Conservation (phyloP, 2,113 vertebrate species). For the Aldabrachelys gigantea region DNA sequence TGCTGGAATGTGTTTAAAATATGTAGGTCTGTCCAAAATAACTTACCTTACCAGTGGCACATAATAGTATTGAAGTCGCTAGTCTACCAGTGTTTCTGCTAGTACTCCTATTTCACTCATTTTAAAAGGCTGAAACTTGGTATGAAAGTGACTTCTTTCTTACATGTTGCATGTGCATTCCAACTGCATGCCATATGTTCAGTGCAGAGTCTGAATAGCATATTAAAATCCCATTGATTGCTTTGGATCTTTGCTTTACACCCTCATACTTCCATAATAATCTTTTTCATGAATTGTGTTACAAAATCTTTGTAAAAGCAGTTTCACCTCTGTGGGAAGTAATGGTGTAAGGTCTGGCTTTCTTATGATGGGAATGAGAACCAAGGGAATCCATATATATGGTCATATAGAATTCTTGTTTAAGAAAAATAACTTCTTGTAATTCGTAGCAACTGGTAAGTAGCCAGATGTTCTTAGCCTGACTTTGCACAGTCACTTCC, state of each 20-base stretch:
- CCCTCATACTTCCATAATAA: not conserved
- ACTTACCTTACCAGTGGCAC: fast-evolving
- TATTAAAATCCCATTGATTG: not conserved
- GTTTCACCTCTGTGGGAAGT: not conserved
- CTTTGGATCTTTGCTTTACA: not conserved
- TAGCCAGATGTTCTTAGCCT: not conserved
- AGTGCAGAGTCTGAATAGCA: not conserved
- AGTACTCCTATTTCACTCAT: not conserved
- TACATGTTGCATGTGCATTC: not conserved
- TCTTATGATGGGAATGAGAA: not conserved
- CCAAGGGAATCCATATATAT: too few relatives aligned
- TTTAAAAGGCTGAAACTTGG: not conserved
- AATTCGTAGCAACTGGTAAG: not conserved
- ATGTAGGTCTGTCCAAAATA: not conserved
- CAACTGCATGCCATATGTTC: not conserved
- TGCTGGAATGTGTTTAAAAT: not conserved
- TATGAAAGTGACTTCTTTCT: not conserved
- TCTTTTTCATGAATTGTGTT: not conserved
- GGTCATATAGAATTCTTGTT: not conserved
- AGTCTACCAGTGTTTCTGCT: not conserved
- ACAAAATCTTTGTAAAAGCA: not conserved
- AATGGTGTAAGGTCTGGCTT: not conserved
- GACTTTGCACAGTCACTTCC: not conserved
- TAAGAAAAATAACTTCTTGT: not conserved
- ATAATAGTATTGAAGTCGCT: not conserved